Conservation (phyloP, 2,797 vertebrate species). For the Gastrophryne carolinensis region DNA sequence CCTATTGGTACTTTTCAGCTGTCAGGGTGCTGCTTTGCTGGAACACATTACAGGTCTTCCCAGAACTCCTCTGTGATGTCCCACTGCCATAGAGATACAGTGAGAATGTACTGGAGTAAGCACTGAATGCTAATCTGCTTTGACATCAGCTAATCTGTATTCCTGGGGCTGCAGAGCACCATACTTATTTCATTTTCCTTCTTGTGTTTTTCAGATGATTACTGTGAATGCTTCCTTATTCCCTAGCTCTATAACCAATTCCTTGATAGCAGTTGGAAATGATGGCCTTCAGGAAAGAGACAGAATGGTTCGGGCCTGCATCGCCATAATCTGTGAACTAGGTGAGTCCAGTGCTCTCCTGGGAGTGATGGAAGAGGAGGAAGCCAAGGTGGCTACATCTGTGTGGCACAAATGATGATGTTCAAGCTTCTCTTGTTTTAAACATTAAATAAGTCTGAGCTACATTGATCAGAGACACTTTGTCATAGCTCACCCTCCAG, state of each 20-base stretch:
- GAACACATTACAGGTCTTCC: background rate
- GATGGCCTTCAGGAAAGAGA: slow-evolving; percentile 96
- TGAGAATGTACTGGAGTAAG: background rate
- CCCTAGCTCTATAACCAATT: slow-evolving; percentile 94
- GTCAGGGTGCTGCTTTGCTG: background rate
- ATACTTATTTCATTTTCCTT: slow-evolving; percentile 1
- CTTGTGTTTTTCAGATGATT: slow-evolving; percentile 83
- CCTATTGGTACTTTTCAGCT: too few relatives aligned
- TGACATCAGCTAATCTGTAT: background rate
- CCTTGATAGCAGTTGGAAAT: slow-evolving; percentile 94
- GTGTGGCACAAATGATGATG: too few relatives aligned
- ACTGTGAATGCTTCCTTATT: slow-evolving; percentile 97
- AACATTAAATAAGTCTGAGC: too few relatives aligned
- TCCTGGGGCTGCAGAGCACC: background rate
- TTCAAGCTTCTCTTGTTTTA: too few relatives aligned
- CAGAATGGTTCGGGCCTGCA: slow-evolving; percentile 96
- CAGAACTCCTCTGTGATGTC: background rate
- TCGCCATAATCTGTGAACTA: slow-evolving; percentile 96
- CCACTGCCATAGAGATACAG: background rate
- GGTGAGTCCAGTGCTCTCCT: slow-evolving; percentile 70
- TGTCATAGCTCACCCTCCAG: too few relatives aligned
- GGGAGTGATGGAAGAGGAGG: background rate
- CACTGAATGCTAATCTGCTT: background rate
- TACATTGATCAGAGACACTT: too few relatives aligned
- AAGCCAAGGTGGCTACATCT: too few relatives aligned